Evolutionary conservation across 2,888 invertebrate genomes (phyloP).

Genomic region (Brachylomia viminalis): DNA sequence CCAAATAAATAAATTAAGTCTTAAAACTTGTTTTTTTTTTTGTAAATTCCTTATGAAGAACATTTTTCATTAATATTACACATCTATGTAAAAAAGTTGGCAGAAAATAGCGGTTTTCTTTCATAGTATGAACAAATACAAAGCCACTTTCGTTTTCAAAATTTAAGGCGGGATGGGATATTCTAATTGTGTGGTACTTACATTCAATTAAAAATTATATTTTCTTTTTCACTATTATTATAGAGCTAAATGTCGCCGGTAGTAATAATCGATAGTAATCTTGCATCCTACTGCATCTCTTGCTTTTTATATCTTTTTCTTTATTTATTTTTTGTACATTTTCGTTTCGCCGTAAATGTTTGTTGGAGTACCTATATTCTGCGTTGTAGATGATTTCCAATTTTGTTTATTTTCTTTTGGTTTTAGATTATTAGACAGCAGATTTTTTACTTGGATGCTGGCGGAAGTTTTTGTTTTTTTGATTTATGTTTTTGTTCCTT

Average conservation of each 20-base stretch:
- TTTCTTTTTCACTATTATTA: neutral
- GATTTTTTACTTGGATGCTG: neutral
- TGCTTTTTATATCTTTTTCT: constrained; percentile 6
- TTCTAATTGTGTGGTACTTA: neutral
- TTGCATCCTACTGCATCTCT: constrained; percentile 14
- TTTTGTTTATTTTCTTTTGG: neutral
- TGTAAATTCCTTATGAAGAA: neutral
- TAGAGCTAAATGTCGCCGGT: neutral
- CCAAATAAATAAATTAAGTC: constrained; percentile 5
- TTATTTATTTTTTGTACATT: neutral
- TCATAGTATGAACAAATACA: neutral
- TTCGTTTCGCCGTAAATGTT: neutral
- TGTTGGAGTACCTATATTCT: constrained; percentile 8
- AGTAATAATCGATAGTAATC: neutral
- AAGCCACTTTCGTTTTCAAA: constrained; percentile 4
- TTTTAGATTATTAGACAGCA: neutral
- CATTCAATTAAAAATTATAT: constrained; percentile 9
- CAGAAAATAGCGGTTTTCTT: neutral
- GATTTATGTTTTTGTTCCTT: neutral
- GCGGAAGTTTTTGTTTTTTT: neutral
- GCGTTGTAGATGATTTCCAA: constrained; percentile 7
- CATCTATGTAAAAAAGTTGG: neutral
- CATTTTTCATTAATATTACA: neutral
- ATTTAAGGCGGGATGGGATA: neutral
- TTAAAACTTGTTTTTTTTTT: neutral